Evolutionary conservation across 2,888 invertebrate genomes (phyloP).

Genomic region (Rotaria macrura): DNA sequence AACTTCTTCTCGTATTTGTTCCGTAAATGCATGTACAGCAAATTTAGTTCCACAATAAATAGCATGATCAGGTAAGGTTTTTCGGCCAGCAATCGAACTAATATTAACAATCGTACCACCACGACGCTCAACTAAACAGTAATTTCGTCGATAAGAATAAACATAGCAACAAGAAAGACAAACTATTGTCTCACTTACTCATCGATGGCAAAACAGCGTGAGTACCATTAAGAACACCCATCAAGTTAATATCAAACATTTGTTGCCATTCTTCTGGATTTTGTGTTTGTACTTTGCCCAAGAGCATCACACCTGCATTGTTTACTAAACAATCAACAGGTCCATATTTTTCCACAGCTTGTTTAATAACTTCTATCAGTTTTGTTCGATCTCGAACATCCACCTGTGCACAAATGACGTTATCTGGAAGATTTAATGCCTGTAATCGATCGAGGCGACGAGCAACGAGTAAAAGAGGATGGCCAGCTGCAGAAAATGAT

Average conservation of each 20-base stretch:
- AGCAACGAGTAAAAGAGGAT: constrained; percentile 24
- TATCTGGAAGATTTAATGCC: neutral
- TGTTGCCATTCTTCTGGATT: constrained; percentile 25
- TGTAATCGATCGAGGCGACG: neutral
- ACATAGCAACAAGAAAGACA: neutral
- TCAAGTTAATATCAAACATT: constrained; percentile 26
- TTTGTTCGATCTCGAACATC: neutral
- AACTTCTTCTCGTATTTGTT: constrained; percentile 27
- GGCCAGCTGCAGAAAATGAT: constrained; percentile 22
- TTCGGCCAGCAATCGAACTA: constrained; percentile 25
- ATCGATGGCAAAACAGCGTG: constrained; percentile 19
- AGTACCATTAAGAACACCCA: constrained; percentile 25
- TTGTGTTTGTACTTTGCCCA: constrained; percentile 25
- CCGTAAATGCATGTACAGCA: constrained; percentile 26
- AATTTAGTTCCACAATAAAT: constrained; percentile 27
- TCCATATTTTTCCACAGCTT: constrained; percentile 13
- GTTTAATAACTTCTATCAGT: neutral
- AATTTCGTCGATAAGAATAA: too few species aligned
- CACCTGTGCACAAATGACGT: neutral
- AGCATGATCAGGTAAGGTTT: constrained; percentile 22
- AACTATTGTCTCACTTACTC: neutral
- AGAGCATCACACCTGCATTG: constrained; percentile 22
- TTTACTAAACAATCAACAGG: constrained; percentile 7
- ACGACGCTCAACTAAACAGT: neutral
- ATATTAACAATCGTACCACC: constrained; percentile 31